These are phyloP conservation scores for Ophiodon elongatus DNA, from an alignment of 2,113 vertebrate species.

Conservation along the genomic window DNA sequence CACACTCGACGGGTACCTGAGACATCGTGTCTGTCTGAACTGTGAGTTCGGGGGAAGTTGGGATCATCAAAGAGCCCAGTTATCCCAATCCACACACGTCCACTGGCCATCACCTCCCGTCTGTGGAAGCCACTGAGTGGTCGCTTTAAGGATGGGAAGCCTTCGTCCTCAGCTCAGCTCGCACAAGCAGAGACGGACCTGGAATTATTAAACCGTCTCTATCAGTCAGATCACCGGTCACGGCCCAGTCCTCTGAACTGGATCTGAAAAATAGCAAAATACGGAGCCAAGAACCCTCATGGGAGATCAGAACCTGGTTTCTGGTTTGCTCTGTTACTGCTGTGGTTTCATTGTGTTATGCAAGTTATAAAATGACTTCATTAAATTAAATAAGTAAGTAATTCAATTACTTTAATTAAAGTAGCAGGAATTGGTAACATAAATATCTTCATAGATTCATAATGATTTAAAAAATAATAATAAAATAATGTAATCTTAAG, in stretches of 20 bases:
- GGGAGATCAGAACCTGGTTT: no score
- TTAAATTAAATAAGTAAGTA: no score
- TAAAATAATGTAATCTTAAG: not conserved
- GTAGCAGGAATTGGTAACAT: not conserved
- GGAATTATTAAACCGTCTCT: not conserved
- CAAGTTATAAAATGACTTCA: no score
- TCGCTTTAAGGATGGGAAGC: not conserved
- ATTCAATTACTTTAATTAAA: not conserved
- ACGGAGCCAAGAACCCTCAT: not conserved
- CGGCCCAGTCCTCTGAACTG: no score
- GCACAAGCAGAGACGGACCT: not conserved
- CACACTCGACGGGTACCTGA: slow-evolving; percentile 28
- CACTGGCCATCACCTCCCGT: no score
- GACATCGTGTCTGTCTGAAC: not conserved
- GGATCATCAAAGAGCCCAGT: slow-evolving; percentile 31
- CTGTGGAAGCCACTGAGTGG: no score
- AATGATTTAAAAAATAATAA: not conserved
- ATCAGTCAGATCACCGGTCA: not conserved
- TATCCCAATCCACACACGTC: not conserved
- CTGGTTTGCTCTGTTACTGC: no score
- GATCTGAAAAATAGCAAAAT: not conserved
- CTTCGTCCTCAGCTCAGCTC: not conserved
- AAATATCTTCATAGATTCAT: not conserved
- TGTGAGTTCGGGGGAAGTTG: not conserved
- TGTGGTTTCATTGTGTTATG: no score